Conservation (phyloP, 2,888 invertebrate species). For the Zaprionus bogoriensis region DNA sequence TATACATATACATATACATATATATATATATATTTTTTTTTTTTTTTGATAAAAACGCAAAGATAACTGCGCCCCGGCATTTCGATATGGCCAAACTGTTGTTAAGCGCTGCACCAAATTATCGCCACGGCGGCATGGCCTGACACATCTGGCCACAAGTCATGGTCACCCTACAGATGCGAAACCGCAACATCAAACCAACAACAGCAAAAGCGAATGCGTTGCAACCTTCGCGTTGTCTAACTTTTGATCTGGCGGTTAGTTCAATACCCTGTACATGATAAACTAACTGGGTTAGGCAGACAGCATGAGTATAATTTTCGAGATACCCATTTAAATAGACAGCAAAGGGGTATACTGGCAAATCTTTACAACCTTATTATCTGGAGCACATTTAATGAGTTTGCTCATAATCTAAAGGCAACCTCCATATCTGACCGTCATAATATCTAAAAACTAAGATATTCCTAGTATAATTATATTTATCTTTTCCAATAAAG, state of each 20-base stretch:
- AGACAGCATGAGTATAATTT: neutral
- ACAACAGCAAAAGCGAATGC: constrained; percentile 10
- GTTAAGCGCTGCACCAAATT: constrained; percentile 16
- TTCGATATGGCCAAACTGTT: constrained; percentile 39
- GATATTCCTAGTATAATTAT: too few species aligned
- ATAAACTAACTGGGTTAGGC: neutral
- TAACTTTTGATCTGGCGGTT: constrained; percentile 19
- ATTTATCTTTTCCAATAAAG: too few species aligned
- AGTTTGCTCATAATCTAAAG: too few species aligned
- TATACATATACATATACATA: too few species aligned
- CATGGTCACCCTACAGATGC: constrained; percentile 43
- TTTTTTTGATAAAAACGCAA: constrained; percentile 42
- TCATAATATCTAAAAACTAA: too few species aligned
- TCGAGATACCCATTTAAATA: too few species aligned
- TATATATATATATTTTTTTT: too few species aligned
- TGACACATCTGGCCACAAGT: constrained; percentile 4
- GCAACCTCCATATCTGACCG: too few species aligned
- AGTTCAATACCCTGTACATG: constrained; percentile 17
- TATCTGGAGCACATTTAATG: too few species aligned
- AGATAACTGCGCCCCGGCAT: constrained; percentile 36
- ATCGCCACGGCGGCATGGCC: neutral
- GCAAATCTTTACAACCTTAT: too few species aligned
- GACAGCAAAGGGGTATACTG: too few species aligned
- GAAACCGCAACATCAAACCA: constrained; percentile 25
- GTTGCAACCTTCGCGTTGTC: constrained; percentile 31